Percentiles rank a stretch among this genome's conserved stretches.
phyloP scores from a whole-genome alignment of 2,888 invertebrate species.

The Tachina grossa region DNA sequence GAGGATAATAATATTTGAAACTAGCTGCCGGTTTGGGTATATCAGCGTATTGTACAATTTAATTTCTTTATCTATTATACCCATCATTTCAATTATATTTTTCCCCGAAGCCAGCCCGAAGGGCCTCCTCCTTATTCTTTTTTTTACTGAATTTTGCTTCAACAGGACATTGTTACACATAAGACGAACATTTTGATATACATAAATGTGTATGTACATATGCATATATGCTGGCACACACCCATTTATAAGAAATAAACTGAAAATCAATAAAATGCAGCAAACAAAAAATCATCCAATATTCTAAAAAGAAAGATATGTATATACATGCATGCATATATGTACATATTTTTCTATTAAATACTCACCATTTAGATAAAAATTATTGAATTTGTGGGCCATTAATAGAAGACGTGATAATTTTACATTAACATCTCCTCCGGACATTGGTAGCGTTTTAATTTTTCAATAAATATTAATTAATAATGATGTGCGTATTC shows the following conservation, averaged over 20 bases:
- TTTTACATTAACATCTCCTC: slow-evolving; percentile 79
- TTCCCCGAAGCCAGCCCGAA: too few species aligned
- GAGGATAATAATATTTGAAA: too few species aligned
- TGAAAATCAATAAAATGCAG: slow-evolving; percentile 65
- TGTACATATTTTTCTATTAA: background rate
- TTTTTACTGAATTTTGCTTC: slow-evolving; percentile 22
- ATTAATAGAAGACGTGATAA: slow-evolving; percentile 90
- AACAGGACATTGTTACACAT: slow-evolving; percentile 44
- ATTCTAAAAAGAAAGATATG: background rate
- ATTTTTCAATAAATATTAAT: slow-evolving; percentile 37
- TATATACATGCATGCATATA: background rate
- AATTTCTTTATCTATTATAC: too few species aligned
- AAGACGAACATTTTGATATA: background rate
- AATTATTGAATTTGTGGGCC: slow-evolving; percentile 94
- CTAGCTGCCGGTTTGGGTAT: too few species aligned
- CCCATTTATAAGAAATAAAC: slow-evolving; percentile 58
- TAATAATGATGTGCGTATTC: slow-evolving; percentile 45
- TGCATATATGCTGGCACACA: slow-evolving; percentile 52
- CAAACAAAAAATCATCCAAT: background rate
- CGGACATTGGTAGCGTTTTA: slow-evolving; percentile 78
- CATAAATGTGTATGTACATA: too few species aligned
- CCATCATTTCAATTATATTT: too few species aligned
- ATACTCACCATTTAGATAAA: slow-evolving; percentile 91
- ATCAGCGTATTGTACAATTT: too few species aligned
- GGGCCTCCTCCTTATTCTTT: background rate